Conservation (phyloP, 1,140 invertebrate species). For the Euborellia annulipes region DNA sequence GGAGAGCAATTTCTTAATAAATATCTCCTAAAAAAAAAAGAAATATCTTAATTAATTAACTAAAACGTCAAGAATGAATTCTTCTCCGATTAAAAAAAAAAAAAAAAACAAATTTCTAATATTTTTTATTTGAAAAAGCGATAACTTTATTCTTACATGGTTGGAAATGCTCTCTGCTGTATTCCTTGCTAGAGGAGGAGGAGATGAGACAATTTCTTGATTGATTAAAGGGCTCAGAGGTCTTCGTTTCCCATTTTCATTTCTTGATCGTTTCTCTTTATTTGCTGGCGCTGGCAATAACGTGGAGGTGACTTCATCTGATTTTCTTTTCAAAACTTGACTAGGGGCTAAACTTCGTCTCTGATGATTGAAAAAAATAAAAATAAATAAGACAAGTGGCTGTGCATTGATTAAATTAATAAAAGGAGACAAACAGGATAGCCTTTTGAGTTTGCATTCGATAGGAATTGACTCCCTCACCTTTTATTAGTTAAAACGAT, state of each 20-base stretch:
- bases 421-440: too few species aligned
- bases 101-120: constrained; percentile 8
- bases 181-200: constrained; percentile 21
- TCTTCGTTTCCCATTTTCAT: constrained; percentile 19
- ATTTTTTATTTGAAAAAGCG: constrained; percentile 2
- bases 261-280: constrained; percentile 20
- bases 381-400: too few species aligned
- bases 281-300: constrained; percentile 12
- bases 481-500: too few species aligned
- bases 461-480: too few species aligned
- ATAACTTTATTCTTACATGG: constrained; percentile 24
- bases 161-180: constrained; percentile 22
- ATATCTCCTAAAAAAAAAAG: constrained; percentile 40
- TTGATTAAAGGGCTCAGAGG: constrained; percentile 22
- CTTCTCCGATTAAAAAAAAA: too few species aligned
- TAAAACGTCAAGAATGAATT: neutral
- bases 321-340: constrained; percentile 32
- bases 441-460: too few species aligned
- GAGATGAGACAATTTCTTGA: constrained; percentile 14
- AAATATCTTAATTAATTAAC: constrained; percentile 1
- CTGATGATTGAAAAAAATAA: too few species aligned
- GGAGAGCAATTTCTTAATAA: constrained; percentile 68
- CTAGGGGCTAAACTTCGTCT: constrained; percentile 37
- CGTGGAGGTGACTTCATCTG: constrained; percentile 23
- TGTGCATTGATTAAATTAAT: too few species aligned